Evolutionary conservation across 2,113 vertebrate genomes (phyloP), one percentile per base, ranked within the genome.

Genomic region (Camelus bactrianus): DNA sequence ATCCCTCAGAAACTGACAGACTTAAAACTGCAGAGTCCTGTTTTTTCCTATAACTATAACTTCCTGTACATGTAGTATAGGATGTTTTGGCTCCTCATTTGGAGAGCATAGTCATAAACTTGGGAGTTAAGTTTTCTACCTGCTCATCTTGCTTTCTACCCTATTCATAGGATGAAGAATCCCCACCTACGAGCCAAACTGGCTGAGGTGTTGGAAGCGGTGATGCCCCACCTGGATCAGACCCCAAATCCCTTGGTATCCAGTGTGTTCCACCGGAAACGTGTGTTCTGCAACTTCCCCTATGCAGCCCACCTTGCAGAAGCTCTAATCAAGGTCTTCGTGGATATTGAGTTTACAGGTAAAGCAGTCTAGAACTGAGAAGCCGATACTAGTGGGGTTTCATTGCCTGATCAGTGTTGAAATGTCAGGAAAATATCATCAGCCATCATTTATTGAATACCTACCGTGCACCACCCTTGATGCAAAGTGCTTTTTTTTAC

Each of bases 271-370:
- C 99, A 99, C 79, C 99, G 99, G 75, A 99, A 99, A 96, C 99
- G 99, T n/a, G 99, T 99, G 67, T 99, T 99, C 98, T 99, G 99
- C 98, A 98, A 98, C 11, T 99, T 99, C 94, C 98, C 87, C 11
- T 96, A 99, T 0, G 99, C 99, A 5, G 95, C 99, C 58, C 99
- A 99, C 14, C 99, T 99, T 73, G 99, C 99, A 0, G 99, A 99
- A 98, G 99, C 99, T 0, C 99, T 99, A 42, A 99, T 99, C 98
- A 99, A 99, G 89, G 99, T 99, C 97, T 99, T 99, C 89, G 99
- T 99, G 96, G 99, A 99, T 96, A 99, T 99, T 3, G 99, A 99
- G 97, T 99, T 99, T 85, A 99, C 99, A 1, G 99, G 99, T 99
- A 95, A 93, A 97, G 94, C 0, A 0, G 0, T 0, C 32, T 19